phyloP scores from a whole-genome alignment of 2,797 vertebrate species.

The Chiropotes sagulatus region DNA sequence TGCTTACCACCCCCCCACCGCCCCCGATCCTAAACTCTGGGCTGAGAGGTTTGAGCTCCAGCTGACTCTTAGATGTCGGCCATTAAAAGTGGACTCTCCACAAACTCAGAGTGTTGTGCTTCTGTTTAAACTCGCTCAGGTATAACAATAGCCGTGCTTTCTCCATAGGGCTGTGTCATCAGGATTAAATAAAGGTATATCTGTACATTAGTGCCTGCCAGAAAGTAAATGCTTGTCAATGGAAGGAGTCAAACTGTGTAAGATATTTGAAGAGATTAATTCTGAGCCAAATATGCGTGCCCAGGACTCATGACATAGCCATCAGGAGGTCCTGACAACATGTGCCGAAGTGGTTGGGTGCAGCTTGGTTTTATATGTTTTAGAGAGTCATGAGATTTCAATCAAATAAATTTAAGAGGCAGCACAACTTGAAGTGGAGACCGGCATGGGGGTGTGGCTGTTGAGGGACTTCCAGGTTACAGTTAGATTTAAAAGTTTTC shows the following conservation, averaged over 20 bases:
- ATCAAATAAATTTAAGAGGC: background rate
- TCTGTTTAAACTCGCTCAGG: no score
- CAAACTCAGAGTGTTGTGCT: no score
- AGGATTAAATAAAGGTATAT: background rate
- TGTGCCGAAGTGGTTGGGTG: background rate
- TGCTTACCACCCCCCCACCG: no score
- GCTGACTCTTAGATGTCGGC: accelerated
- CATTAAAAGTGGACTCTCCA: no score
- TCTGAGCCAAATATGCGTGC: background rate
- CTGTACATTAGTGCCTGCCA: background rate
- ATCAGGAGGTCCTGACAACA: background rate
- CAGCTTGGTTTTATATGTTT: background rate
- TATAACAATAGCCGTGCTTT: background rate
- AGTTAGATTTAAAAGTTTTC: background rate
- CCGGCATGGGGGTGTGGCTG: accelerated
- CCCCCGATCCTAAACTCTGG: no score
- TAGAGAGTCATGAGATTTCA: background rate
- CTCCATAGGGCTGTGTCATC: background rate
- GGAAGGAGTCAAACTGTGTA: background rate
- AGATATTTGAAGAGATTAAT: background rate
- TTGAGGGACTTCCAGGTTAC: background rate
- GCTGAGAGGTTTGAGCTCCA: no score
- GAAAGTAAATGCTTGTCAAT: background rate
- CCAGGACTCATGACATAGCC: background rate
- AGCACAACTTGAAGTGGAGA: background rate